Conservation (phyloP, 2,113 vertebrate genomes). For the Elachura formosa region DNA sequence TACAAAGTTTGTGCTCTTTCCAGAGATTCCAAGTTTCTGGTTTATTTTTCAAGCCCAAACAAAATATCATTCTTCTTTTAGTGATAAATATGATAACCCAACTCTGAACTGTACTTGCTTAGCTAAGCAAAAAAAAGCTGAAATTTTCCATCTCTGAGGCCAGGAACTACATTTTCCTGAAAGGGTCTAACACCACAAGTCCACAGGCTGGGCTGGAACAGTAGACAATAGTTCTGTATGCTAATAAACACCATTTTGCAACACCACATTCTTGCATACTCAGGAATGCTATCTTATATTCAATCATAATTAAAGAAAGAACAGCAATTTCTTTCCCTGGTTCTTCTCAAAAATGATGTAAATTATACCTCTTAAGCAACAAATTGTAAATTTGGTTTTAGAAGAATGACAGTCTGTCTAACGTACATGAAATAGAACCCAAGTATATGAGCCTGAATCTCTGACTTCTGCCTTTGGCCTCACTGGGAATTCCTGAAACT, state of each 20-base stretch:
- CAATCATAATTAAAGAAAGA: conserved; percentile 18
- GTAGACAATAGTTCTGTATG: background rate
- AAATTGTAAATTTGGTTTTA: conserved; percentile 41
- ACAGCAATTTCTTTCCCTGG: background rate
- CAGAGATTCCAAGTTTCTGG: too few relatives aligned
- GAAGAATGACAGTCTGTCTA: background rate
- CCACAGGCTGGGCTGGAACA: background rate
- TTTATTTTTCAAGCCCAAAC: conserved; percentile 16
- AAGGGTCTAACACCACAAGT: conserved; percentile 6
- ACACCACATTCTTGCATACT: conserved; percentile 18
- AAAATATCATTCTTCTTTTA: conserved; percentile 4
- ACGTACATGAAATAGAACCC: background rate
- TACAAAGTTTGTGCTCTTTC: background rate
- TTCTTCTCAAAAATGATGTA: conserved; percentile 13
- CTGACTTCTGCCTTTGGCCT: background rate
- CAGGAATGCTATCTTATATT: conserved; percentile 17
- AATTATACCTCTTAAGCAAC: conserved; percentile 37
- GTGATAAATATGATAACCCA: background rate
- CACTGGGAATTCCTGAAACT: background rate
- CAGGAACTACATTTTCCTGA: background rate
- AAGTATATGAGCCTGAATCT: background rate
- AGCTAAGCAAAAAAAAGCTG: background rate
- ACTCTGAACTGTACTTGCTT: conserved; percentile 15
- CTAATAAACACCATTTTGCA: conserved; percentile 15
- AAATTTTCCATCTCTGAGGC: conserved; percentile 8